Base-by-base conservation (phyloP, 2,797 vertebrate genomes). In the Enteromius trimaculatus region DNA sequence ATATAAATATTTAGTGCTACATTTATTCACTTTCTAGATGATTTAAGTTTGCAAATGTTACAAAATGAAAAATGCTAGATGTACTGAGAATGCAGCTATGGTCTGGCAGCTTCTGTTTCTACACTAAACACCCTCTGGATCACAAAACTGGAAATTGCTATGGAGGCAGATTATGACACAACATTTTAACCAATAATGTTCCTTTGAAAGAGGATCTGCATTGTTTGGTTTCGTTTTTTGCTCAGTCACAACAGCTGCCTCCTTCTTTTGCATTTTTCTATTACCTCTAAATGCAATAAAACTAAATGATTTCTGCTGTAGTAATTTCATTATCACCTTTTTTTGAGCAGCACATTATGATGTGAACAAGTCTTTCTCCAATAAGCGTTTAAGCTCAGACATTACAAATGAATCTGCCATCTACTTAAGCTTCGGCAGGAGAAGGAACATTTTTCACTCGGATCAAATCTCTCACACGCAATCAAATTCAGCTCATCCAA, bases 401-500 rank as follows among this genome's bases (percentile, higher is more conserved):
- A 53, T 49, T 42, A 37, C 62, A 77, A 77, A 76, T 77, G 21
- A 44, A 76, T 64, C 66, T 58, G 53, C 44, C 71, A 66, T 34
- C 23, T 19, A 26, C 37, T 49, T 5, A 31, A 76, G 34, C 62
- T 76, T 65, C 21, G 17, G 23, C 47, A 53, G 79, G 31, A 31
- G n/a, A 21, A 65, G 70, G 60, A n/a, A 66, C 23, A 76, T 58
- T 23, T 82, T 82, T 76, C 58, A 42, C 71, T 55, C 34, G 4
- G 72, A 77, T 77, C 11, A 23, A 55, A 75, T 82, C 60, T 82
- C 71, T 39, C 47, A 82, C 14, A 66, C 14, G 9, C 71, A 47
- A 64, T 76, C 71, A 66, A 76, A 65, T 5, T 26, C 3, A 29
- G 60, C 44, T 76, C n/a, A 66, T 42, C 31, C 60, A 34, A 68